phyloP scores from a whole-genome alignment of 1,140 invertebrate species.

The Zaprionus vittiger region DNA sequence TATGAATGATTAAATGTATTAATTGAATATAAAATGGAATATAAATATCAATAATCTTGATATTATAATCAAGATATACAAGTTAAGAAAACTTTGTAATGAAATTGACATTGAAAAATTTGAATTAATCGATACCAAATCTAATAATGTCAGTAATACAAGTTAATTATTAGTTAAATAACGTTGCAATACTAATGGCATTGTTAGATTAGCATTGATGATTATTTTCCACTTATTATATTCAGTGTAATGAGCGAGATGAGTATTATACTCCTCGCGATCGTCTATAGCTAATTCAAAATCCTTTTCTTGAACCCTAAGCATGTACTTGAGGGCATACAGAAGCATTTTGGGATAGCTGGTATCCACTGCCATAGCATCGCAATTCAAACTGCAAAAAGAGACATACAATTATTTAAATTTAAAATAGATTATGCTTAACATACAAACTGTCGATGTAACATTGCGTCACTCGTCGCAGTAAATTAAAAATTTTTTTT shows the following conservation, averaged over 20 bases:
- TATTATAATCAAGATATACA: background rate
- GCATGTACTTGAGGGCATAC: conserved; percentile 15
- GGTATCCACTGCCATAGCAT: conserved; percentile 3
- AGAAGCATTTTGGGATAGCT: conserved; percentile 32
- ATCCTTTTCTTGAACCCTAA: conserved; percentile 32
- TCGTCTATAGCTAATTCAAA: conserved; percentile 21
- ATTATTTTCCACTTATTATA: conserved; percentile 52
- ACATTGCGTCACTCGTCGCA: conserved; percentile 39
- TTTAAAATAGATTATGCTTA: background rate
- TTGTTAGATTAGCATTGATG: conserved; percentile 32
- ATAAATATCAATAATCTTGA: background rate
- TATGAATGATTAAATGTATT: background rate
- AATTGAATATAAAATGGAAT: background rate
- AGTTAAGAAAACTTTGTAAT: background rate
- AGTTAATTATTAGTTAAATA: conserved; percentile 22
- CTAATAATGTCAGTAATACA: no score
- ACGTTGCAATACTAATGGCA: conserved; percentile 24
- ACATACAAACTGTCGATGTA: conserved; percentile 51
- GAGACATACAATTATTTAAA: background rate
- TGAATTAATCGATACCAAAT: no score
- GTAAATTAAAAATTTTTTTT: conserved; percentile 16
- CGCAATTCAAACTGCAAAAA: conserved; percentile 5
- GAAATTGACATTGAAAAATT: no score
- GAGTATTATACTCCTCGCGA: conserved; percentile 22
- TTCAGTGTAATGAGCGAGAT: conserved; percentile 31